Evolutionary conservation across 2,797 vertebrate genomes (phyloP), one percentile per base, ranked within the genome.

Genomic region (Cossypha niveicapilla): DNA sequence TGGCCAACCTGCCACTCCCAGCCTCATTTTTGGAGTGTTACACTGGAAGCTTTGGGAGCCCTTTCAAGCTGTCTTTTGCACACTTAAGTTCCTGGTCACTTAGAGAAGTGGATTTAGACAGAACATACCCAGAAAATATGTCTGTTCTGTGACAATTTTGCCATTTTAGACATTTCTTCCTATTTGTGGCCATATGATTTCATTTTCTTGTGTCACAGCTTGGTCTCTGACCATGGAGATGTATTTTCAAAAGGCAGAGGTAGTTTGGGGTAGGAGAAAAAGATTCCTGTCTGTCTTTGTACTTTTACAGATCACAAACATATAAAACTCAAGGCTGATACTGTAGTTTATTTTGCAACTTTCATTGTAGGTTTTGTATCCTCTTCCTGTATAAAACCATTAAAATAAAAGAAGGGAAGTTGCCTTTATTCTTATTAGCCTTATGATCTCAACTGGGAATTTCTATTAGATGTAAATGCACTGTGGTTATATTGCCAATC

Each of bases 331-430:
- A 5, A 86, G 63, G 50, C 62, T 91, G 50, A 65, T 85, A 57
- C 39, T 80, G 75, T 85, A 89, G 76, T 86, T 88, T 50, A 47
- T 77, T 95, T 86, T 89, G 67, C 14, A 7, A 12, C n/a, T 60
- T 75, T 78, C 44, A 13, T 25, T 90, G 50, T 56, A 77, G 86
- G 45, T 79, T 96, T 92, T 93, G 71, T 87, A 67, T 89, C 28
- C 15, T 86, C 44, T 62, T 88, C 50, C 51, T 91, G 60, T 94
- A 45, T 79, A 53, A 84, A 92, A 75, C 1, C 25, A 66, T 35
- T 73, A 58, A 88, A 94, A 88, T 87, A 90, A 94, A 94, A 90
- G 21, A 51, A 84, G 41, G 60, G 35, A 89, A 93, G 39, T 67
- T 76, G 77, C 48, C 48, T 90, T 90, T 85, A 39, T 92, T 92